These are phyloP conservation scores for Myotis findleyi DNA, from an alignment of 2,797 vertebrate genomes.

Conservation along the genomic window DNA sequence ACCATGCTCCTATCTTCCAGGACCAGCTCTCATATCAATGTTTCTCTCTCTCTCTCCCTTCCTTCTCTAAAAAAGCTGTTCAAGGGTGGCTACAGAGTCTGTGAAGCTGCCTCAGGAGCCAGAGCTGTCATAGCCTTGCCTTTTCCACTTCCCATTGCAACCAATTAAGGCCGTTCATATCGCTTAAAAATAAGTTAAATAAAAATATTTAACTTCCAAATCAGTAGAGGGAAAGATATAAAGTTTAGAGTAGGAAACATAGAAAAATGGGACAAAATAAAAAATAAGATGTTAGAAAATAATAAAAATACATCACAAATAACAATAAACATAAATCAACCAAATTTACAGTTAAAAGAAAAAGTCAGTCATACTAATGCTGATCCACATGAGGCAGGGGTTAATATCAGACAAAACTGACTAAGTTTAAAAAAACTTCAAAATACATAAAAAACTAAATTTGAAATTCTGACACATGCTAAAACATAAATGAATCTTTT, in stretches of 20 bases:
- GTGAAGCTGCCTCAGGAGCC: no score
- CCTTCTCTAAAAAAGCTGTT: no score
- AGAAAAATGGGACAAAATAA: neutral
- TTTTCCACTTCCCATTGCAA: no score
- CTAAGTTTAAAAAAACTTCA: neutral
- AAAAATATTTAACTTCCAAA: neutral
- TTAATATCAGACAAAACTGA: neutral
- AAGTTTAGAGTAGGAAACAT: neutral
- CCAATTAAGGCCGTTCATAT: no score
- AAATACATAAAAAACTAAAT: neutral
- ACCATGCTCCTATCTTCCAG: no score
- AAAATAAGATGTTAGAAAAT: neutral
- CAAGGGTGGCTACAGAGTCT: no score
- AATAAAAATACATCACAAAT: neutral
- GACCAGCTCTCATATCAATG: no score
- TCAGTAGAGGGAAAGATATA: neutral
- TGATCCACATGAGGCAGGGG: neutral
- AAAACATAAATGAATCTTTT: neutral
- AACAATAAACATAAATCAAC: neutral
- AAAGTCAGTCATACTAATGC: neutral
- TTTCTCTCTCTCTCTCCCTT: no score
- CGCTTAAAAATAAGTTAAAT: no score
- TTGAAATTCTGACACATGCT: neutral
- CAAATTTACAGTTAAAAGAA: constrained; percentile 24
- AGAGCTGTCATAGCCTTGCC: no score